Evolutionary conservation across 1,140 invertebrate genomes (phyloP).

Genomic region (Anadara kagoshimensis): DNA sequence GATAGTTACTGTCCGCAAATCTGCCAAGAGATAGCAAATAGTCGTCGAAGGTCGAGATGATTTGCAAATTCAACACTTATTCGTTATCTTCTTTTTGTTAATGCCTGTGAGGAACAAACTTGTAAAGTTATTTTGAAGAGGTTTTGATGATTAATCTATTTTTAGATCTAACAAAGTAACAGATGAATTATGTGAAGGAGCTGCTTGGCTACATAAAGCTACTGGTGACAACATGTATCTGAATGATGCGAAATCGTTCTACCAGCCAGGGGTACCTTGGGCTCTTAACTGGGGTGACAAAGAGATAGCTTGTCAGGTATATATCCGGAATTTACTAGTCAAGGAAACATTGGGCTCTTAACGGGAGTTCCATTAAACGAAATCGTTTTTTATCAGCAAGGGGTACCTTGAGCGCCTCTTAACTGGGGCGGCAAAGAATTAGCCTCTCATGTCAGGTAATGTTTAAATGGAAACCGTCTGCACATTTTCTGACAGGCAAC

Average conservation of each 20-base stretch:
- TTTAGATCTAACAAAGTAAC: conserved; percentile 77
- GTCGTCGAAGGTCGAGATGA: too few relatives aligned
- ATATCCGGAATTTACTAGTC: neutral
- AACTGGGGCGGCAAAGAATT: too few relatives aligned
- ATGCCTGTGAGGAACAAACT: too few relatives aligned
- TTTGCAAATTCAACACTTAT: too few relatives aligned
- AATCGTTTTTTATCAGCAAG: neutral
- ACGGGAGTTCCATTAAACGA: too few relatives aligned
- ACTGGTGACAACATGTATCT: conserved; percentile 77
- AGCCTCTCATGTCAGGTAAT: too few relatives aligned
- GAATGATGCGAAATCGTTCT: conserved; percentile 73
- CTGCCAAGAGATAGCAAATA: too few relatives aligned
- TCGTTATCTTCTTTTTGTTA: too few relatives aligned
- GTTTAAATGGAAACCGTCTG: too few relatives aligned
- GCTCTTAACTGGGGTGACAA: conserved; percentile 44
- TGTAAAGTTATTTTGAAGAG: too few relatives aligned
- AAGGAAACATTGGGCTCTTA: neutral
- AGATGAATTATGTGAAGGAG: conserved; percentile 80
- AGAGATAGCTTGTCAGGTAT: conserved; percentile 32
- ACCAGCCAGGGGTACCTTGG: conserved; percentile 7
- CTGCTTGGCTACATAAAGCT: conserved; percentile 79
- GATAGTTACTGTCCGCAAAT: too few relatives aligned
- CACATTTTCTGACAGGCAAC: too few relatives aligned
- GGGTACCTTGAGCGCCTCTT: neutral
- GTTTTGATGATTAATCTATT: neutral